Percentiles rank a stretch among this genome's conserved stretches.
These are phyloP conservation scores for Drosophila niveifrons DNA, from an alignment of 2,888 invertebrate genomes.

Conservation along the genomic window DNA sequence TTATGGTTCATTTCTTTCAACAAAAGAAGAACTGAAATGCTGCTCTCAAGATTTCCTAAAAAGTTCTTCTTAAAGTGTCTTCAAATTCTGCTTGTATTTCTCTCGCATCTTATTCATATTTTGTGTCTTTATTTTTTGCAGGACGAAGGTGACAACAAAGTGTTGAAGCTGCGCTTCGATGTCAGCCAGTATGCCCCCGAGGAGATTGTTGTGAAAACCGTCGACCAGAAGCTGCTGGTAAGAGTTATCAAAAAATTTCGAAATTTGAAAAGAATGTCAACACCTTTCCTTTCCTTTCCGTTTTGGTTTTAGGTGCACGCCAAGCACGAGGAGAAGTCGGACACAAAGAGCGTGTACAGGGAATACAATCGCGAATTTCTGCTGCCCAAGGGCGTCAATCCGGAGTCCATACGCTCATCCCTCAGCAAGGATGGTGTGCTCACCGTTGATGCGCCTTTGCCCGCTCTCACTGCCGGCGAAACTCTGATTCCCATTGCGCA, in stretches of 20 bases:
- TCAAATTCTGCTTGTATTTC: no score
- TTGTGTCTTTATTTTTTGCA: slow-evolving; percentile 86
- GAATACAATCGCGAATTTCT: slow-evolving; percentile 99
- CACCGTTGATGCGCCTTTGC: slow-evolving; percentile 98
- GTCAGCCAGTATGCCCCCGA: slow-evolving; percentile 98
- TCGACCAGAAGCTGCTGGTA: slow-evolving; percentile 98
- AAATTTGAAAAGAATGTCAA: no score
- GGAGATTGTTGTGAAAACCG: slow-evolving; percentile 99
- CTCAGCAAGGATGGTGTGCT: slow-evolving; percentile 98
- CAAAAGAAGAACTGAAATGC: no score
- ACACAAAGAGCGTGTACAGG: slow-evolving; percentile 98
- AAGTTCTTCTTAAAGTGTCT: no score
- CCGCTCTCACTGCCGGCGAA: slow-evolving; percentile 87
- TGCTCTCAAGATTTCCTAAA: no score
- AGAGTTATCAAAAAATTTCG: slow-evolving; percentile 85
- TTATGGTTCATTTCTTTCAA: no score
- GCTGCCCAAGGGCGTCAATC: slow-evolving; percentile 98
- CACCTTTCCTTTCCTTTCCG: neutral
- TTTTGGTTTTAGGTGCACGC: slow-evolving; percentile 93
- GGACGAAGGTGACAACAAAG: slow-evolving; percentile 97
- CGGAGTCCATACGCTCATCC: slow-evolving; percentile 97
- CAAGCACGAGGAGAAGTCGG: slow-evolving; percentile 98
- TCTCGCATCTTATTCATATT: no score
- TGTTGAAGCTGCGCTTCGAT: slow-evolving; percentile 97
- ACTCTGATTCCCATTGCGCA: slow-evolving; percentile 86